Conservation (phyloP, 2,888 invertebrate species). For the Drosophila paramelanica region DNA sequence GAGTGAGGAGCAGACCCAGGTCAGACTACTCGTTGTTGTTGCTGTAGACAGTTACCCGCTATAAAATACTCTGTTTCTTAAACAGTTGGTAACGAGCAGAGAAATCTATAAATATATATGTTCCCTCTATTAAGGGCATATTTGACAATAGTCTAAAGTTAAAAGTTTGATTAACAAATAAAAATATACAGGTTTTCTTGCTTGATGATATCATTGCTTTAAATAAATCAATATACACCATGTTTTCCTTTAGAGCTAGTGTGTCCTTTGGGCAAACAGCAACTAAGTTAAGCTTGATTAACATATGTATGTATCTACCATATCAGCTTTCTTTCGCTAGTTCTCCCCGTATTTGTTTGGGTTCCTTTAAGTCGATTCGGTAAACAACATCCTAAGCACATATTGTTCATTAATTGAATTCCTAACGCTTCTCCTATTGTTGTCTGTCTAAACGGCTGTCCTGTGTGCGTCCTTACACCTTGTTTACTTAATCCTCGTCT, state of each 20-base stretch:
- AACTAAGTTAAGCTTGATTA: slow-evolving; percentile 27
- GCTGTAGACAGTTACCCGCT: background rate
- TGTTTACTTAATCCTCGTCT: slow-evolving; percentile 61
- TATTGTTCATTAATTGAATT: slow-evolving; percentile 70
- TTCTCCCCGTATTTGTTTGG: slow-evolving; percentile 38
- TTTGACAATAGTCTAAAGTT: too few species aligned
- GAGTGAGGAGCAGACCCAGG: slow-evolving; percentile 1
- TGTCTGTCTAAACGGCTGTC: slow-evolving; percentile 3
- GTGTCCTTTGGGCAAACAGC: slow-evolving; percentile 8
- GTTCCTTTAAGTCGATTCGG: slow-evolving; percentile 13
- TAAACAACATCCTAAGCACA: slow-evolving; percentile 37
- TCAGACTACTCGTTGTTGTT: too few species aligned
- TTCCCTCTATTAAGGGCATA: too few species aligned
- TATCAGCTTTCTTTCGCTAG: background rate
- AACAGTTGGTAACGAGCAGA: background rate
- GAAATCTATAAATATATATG: too few species aligned
- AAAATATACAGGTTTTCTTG: too few species aligned
- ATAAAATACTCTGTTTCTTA: background rate
- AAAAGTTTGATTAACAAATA: too few species aligned
- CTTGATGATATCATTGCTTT: too few species aligned
- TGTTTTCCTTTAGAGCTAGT: background rate
- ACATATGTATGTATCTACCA: slow-evolving; percentile 21
- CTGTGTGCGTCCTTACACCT: slow-evolving; percentile 16
- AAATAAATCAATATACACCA: background rate
- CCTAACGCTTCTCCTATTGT: slow-evolving; percentile 25